phyloP scores from a whole-genome alignment of 2,797 vertebrate genomes.

The Carcharodon carcharias region DNA sequence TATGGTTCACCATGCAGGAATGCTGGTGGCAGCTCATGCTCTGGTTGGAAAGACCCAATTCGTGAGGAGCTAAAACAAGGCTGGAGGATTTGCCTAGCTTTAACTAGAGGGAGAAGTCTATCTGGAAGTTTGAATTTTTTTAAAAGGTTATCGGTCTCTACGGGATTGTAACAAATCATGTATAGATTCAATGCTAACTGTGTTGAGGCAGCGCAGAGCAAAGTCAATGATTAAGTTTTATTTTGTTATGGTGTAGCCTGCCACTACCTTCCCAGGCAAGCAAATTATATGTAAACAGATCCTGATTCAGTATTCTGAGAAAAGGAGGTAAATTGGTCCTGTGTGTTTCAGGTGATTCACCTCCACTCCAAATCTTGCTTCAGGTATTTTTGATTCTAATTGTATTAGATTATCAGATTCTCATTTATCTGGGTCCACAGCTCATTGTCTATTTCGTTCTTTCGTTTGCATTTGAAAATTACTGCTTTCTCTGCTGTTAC shows the following conservation, averaged over 20 bases:
- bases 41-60: too few relatives aligned
- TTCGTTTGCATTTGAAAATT: background rate
- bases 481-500: background rate
- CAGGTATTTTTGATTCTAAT: constrained; percentile 6
- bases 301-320: background rate
- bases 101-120: too few relatives aligned
- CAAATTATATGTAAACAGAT: background rate
- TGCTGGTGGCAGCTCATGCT: too few relatives aligned
- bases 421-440: background rate
- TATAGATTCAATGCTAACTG: background rate
- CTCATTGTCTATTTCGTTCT: background rate
- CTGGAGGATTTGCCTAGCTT: too few relatives aligned
- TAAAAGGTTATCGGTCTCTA: too few relatives aligned
- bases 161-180: background rate
- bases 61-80: too few relatives aligned
- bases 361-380: background rate
- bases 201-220: background rate
- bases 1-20: too few relatives aligned
- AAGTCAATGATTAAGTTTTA: background rate
- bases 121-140: too few relatives aligned
- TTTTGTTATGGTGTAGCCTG: background rate
- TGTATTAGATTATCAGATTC: background rate
- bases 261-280: background rate
- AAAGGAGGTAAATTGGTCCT: background rate
- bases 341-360: background rate